These are phyloP conservation scores for Otolemur crassicaudatus DNA, from an alignment of 2,797 vertebrate genomes.

Conservation along the genomic window DNA sequence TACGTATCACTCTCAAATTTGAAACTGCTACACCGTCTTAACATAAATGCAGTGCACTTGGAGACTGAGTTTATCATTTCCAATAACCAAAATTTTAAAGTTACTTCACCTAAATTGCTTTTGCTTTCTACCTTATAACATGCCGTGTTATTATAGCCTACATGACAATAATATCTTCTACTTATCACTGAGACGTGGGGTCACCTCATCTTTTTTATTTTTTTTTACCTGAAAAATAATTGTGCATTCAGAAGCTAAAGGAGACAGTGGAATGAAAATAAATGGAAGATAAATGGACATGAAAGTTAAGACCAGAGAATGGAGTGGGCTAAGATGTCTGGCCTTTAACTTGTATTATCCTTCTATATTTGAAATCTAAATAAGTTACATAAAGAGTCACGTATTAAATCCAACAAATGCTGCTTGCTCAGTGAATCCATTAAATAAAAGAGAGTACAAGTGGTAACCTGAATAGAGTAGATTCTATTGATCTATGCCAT, in stretches of 20 bases:
- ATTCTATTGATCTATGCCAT: neutral
- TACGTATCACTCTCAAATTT: neutral
- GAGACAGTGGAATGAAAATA: neutral
- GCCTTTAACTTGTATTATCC: neutral
- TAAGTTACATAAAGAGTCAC: neutral
- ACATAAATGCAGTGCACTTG: neutral
- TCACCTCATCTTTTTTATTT: neutral
- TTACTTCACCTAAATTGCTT: constrained; percentile 12
- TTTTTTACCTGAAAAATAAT: neutral
- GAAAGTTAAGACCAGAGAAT: neutral
- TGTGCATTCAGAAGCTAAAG: neutral
- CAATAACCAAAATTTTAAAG: neutral
- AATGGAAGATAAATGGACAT: neutral
- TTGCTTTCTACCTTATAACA: neutral
- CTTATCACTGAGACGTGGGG: neutral
- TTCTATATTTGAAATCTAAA: neutral
- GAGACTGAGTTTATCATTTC: neutral
- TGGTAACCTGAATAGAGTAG: constrained; percentile 20
- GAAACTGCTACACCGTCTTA: neutral
- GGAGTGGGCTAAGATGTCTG: neutral
- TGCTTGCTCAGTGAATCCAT: neutral
- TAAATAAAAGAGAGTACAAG: neutral
- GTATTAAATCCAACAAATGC: neutral
- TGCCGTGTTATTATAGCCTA: neutral
- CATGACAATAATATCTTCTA: neutral